These are phyloP conservation scores for Petrophora chlorosata DNA, from an alignment of 2,888 invertebrate species.

Conservation along the genomic window DNA sequence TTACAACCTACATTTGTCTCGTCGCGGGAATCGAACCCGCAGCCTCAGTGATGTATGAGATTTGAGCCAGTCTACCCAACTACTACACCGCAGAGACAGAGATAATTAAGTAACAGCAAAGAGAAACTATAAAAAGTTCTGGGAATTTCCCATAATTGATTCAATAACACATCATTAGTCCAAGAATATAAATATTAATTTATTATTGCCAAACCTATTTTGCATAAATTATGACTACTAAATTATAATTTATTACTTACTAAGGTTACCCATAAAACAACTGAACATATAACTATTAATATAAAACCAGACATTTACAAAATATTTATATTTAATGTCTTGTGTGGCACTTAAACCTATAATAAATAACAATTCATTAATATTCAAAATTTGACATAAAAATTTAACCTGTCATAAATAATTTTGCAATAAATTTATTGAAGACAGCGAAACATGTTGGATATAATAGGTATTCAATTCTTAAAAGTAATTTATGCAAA, in stretches of 20 bases:
- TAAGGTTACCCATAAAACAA: conserved; percentile 19
- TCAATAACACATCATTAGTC: conserved; percentile 11
- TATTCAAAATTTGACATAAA: conserved; percentile 57
- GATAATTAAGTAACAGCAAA: too few species aligned
- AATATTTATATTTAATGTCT: conserved; percentile 26
- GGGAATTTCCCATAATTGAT: conserved; percentile 13
- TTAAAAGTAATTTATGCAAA: conserved; percentile 38
- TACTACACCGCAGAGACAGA: too few species aligned
- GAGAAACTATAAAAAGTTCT: conserved; percentile 3
- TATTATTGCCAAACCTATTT: conserved; percentile 16
- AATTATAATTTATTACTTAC: conserved; percentile 19
- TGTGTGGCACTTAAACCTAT: conserved; percentile 19
- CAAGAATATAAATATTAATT: conserved; percentile 15
- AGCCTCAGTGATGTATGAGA: too few species aligned
- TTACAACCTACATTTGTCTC: too few species aligned
- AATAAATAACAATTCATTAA: conserved; percentile 43
- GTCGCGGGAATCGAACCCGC: too few species aligned
- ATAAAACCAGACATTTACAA: conserved; percentile 24
- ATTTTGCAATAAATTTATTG: conserved; percentile 56
- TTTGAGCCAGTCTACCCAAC: too few species aligned
- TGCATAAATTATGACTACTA: conserved; percentile 18
- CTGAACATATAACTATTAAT: conserved; percentile 18
- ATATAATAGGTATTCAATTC: conserved; percentile 40
- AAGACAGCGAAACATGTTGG: conserved; percentile 45
- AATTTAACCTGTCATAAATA: conserved; percentile 57